These are phyloP conservation scores for Heliconius nattereri DNA, from an alignment of 1,140 invertebrate genomes.

Conservation along the genomic window DNA sequence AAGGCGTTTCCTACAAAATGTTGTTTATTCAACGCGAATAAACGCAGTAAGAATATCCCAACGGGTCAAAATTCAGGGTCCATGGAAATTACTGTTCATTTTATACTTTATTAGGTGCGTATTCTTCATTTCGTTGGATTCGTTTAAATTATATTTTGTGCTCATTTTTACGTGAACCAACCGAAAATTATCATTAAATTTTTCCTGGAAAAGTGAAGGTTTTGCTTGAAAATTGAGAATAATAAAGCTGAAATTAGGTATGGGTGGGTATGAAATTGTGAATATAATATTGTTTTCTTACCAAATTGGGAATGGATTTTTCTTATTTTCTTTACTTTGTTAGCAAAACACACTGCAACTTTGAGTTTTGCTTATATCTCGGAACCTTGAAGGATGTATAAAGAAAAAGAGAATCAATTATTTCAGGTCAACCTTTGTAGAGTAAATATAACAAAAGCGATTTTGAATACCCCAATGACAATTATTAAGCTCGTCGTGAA, in stretches of 20 bases:
- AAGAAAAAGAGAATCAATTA: too few species aligned
- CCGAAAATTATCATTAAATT: not conserved
- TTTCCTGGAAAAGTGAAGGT: not conserved
- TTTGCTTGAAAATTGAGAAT: not conserved
- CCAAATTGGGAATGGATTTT: too few species aligned
- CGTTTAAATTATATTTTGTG: constrained; percentile 25
- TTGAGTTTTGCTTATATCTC: too few species aligned
- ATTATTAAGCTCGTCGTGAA: too few species aligned
- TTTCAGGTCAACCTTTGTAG: too few species aligned
- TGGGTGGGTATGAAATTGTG: not conserved
- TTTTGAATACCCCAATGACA: too few species aligned
- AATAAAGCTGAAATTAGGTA: not conserved
- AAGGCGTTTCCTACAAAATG: constrained; percentile 22
- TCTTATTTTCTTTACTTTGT: too few species aligned
- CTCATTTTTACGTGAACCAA: constrained; percentile 21
- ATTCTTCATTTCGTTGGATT: constrained; percentile 16
- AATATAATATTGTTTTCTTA: not conserved
- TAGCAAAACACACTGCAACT: too few species aligned
- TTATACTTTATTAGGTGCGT: constrained; percentile 32
- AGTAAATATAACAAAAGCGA: too few species aligned
- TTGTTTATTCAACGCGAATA: constrained; percentile 30
- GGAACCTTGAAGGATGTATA: too few species aligned
- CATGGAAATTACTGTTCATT: constrained; percentile 37
- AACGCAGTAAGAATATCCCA: constrained; percentile 15
- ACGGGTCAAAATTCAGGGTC: constrained; percentile 11